Evolutionary conservation across 2,797 vertebrate genomes (phyloP).

Genomic region (Perodicticus potto): DNA sequence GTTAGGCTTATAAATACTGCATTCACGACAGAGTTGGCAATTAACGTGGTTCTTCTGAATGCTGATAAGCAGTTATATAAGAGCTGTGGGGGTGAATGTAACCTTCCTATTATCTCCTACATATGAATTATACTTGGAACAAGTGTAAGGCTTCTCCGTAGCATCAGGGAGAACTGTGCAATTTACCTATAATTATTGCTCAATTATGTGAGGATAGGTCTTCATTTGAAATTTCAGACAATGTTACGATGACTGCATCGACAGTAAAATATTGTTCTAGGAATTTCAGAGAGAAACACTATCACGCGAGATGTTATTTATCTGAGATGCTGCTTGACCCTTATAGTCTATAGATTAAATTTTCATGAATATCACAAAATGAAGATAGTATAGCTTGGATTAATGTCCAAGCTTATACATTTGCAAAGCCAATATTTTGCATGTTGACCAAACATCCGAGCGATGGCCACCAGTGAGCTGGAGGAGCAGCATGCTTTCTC

Average conservation of each 20-base stretch:
- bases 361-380: background rate
- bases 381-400: background rate
- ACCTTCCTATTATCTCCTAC: background rate
- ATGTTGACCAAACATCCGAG: background rate
- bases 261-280: background rate
- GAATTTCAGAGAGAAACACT: slow-evolving; percentile 1
- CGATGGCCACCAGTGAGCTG: background rate
- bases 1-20: background rate
- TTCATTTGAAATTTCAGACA: slow-evolving; percentile 1
- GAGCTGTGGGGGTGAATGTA: background rate
- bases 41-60: background rate
- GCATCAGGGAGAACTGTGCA: background rate
- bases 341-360: background rate
- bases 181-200: background rate
- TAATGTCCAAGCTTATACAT: background rate
- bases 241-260: background rate
- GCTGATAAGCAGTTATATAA: background rate
- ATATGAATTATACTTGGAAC: background rate
- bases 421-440: background rate
- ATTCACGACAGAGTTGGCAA: background rate
- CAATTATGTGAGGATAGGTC: background rate
- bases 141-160: background rate
- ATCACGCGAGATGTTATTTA: background rate
- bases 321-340: background rate
- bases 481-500: background rate